Conservation (phyloP, 2,113 vertebrate species). For the Alligator sinensis region DNA sequence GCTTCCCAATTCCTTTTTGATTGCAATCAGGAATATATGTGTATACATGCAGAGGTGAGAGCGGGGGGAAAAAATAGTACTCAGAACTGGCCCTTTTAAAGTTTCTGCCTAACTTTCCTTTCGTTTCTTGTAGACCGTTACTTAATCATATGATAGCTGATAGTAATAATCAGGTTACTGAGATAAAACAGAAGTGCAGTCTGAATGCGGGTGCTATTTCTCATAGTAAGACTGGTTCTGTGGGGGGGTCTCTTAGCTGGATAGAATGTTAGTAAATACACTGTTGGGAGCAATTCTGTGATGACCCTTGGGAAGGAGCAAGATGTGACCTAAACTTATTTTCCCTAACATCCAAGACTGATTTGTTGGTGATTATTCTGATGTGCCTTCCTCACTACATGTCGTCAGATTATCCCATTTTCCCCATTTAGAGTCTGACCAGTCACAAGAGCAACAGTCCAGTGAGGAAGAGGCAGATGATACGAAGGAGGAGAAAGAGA, state of each 20-base stretch:
- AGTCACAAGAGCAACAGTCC: conserved; percentile 66
- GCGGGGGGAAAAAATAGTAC: background rate
- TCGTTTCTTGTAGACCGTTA: no score
- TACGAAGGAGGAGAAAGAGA: conserved; percentile 75
- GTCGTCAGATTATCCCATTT: background rate
- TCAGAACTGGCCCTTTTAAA: no score
- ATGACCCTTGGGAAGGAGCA: background rate
- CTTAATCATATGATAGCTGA: background rate
- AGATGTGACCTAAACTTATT: background rate
- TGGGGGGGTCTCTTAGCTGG: background rate
- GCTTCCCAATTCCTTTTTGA: background rate
- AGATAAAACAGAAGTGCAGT: background rate
- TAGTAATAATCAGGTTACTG: background rate
- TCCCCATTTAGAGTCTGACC: conserved; percentile 57
- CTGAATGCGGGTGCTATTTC: background rate
- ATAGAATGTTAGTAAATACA: background rate
- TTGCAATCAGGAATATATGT: background rate
- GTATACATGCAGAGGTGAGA: background rate
- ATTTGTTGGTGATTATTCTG: background rate
- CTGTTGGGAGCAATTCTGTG: background rate
- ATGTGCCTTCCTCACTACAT: background rate
- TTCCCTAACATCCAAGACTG: background rate
- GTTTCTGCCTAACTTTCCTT: no score
- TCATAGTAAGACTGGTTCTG: background rate
- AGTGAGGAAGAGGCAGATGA: conserved; percentile 78